Base-by-base conservation (phyloP, 2,888 invertebrate genomes). In the Sminthurides aquaticus region DNA sequence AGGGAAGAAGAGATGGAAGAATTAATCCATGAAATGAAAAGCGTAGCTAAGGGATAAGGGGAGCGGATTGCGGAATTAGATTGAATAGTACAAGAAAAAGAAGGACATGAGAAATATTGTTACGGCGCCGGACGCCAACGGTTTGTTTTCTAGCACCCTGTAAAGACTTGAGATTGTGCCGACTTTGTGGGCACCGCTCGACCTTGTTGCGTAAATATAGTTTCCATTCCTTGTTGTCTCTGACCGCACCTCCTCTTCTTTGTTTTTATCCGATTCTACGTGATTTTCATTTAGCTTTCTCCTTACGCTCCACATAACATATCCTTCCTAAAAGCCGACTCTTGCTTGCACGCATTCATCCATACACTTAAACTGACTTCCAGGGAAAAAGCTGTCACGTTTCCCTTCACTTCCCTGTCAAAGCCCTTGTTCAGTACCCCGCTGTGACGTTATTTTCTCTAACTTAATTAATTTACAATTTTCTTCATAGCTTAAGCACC, bases 131-230 rank as follows among this genome's bases (percentile, higher is more conserved):
- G 58, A 57, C 57, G 57, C 58, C 64, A 58, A 58, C 64, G 54
- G 64, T 64, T 64, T 64, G 64, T 64, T 64, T 64, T 64, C 64
- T 64, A 64, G 64, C 64, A 64, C 64, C 64, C 64, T 64, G 64
- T 64, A 26, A 52, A 64, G 58, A 64, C 64, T 57, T 29, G 58
- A 58, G 28, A 58, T 52, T 57, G 57, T 58, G 64, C 57, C 64
- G 62, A 62, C 58, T 64, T 64, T 64, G 64, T 58, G n/a, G 25
- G 26, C 52, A 54, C 64, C 52, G 52, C 52, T 24, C 56, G 27
- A 27, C 26, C 52, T 64, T 24, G 54, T 56, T 56, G 62, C 62
- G 62, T 62, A 64, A 58, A 58, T 64, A 57, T 54, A 15, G 43
- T 34, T 34, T 34, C 5, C 15, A 15, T 58, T 59, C 29, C 8